Percentiles rank a stretch among this genome's conserved stretches.
Conservation (phyloP, 2,113 vertebrate genomes). For the Hypanus sabinus region DNA sequence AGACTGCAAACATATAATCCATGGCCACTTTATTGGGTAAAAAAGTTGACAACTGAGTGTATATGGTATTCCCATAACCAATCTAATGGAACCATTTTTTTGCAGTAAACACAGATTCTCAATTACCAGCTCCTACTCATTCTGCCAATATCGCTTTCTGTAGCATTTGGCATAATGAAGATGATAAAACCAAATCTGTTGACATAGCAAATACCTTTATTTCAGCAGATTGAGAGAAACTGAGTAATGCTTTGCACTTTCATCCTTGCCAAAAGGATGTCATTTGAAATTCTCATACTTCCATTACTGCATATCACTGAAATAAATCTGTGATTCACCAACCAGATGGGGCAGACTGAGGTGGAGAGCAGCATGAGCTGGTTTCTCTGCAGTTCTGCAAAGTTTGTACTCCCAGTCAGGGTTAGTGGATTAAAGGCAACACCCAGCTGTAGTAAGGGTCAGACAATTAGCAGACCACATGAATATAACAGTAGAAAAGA, state of each 20-base stretch:
- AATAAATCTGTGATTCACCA: not conserved
- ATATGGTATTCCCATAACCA: not conserved
- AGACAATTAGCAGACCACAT: not conserved
- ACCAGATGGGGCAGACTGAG: not conserved
- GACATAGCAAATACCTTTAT: not conserved
- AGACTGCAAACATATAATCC: too few relatives aligned
- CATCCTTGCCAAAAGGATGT: constrained; percentile 1
- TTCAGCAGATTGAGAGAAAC: not conserved
- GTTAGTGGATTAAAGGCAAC: too few relatives aligned
- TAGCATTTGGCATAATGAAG: not conserved
- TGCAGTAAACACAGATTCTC: not conserved
- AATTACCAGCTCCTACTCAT: not conserved
- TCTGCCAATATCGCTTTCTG: not conserved
- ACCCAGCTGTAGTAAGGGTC: not conserved
- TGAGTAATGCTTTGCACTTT: not conserved
- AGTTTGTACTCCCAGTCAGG: not conserved
- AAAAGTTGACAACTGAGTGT: too few relatives aligned
- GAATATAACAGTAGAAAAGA: not conserved
- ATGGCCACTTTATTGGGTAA: too few relatives aligned
- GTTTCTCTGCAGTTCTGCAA: not conserved
- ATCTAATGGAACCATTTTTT: not conserved
- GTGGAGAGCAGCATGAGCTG: not conserved
- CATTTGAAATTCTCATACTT: not conserved
- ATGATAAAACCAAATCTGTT: not conserved
- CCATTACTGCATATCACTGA: not conserved